These are phyloP conservation scores for Syrphus vitripennis DNA, from an alignment of 2,888 invertebrate species.

Conservation along the genomic window DNA sequence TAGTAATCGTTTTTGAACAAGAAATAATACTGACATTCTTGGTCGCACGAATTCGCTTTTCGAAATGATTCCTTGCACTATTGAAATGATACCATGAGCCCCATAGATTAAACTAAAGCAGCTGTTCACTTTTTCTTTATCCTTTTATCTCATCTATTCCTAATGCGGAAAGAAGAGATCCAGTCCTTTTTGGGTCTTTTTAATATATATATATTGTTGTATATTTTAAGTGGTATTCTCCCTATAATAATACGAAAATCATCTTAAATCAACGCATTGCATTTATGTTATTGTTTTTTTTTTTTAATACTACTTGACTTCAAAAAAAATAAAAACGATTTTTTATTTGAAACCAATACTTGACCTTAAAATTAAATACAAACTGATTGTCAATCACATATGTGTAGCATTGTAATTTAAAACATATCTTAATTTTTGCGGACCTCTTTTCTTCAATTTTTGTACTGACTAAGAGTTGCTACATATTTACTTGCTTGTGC, in stretches of 20 bases:
- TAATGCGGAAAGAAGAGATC: too few species aligned
- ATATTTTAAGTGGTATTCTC: too few species aligned
- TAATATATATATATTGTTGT: too few species aligned
- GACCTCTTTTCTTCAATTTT: background rate
- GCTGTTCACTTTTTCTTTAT: too few species aligned
- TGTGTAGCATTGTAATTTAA: background rate
- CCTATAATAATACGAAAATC: too few species aligned
- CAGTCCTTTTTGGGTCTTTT: too few species aligned
- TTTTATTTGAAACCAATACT: background rate
- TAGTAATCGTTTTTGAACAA: background rate
- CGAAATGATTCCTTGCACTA: background rate
- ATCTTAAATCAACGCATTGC: too few species aligned
- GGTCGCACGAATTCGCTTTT: background rate
- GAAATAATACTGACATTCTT: background rate
- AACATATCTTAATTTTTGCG: background rate
- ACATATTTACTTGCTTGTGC: background rate
- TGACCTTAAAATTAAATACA: background rate
- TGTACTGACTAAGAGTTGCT: background rate
- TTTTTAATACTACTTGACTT: background rate
- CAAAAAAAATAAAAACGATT: too few species aligned
- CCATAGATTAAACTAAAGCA: too few species aligned
- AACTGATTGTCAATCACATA: background rate
- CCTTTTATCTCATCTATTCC: too few species aligned
- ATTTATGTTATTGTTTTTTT: too few species aligned
- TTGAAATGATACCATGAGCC: too few species aligned